Percentiles rank a stretch among this genome's conserved stretches.
phyloP scores from a whole-genome alignment of 2,797 vertebrate genomes.

The Ispidina picta region DNA sequence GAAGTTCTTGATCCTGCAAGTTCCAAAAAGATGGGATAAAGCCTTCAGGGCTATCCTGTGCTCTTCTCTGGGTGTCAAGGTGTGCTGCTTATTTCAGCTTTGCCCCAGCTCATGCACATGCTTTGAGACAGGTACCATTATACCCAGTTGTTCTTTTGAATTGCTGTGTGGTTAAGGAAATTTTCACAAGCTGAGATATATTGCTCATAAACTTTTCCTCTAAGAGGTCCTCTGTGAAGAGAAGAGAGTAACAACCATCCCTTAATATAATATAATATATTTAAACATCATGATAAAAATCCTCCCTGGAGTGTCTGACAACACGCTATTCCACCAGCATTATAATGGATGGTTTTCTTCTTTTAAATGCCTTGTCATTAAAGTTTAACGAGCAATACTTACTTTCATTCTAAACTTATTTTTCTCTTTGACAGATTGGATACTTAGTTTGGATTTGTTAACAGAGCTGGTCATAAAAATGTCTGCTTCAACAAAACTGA shows the following conservation, averaged over 20 bases:
- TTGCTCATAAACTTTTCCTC: slow-evolving; percentile 31
- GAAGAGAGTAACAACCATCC: neutral
- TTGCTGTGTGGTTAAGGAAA: neutral
- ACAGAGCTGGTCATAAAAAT: slow-evolving; percentile 25
- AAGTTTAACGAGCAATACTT: slow-evolving; percentile 47
- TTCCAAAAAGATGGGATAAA: neutral
- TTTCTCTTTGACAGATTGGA: slow-evolving; percentile 48
- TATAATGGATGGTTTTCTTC: slow-evolving; percentile 30
- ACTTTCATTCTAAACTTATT: slow-evolving; percentile 49
- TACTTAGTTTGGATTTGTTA: slow-evolving; percentile 56
- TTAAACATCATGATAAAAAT: slow-evolving; percentile 36
- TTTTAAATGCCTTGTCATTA: slow-evolving; percentile 33
- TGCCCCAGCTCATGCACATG: neutral
- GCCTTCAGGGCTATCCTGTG: neutral
- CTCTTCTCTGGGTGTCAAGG: neutral
- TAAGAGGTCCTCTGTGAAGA: slow-evolving; percentile 3
- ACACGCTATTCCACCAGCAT: neutral
- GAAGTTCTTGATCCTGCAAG: neutral
- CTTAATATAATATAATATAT: slow-evolving; percentile 24
- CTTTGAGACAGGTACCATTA: neutral
- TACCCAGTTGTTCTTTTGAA: neutral
- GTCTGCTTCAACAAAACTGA: slow-evolving; percentile 59
- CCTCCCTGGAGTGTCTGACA: neutral
- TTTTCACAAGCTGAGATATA: neutral
- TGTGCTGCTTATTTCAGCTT: neutral